Conservation (phyloP, 2,797 vertebrate species). For the Notolepis coatsorum region DNA sequence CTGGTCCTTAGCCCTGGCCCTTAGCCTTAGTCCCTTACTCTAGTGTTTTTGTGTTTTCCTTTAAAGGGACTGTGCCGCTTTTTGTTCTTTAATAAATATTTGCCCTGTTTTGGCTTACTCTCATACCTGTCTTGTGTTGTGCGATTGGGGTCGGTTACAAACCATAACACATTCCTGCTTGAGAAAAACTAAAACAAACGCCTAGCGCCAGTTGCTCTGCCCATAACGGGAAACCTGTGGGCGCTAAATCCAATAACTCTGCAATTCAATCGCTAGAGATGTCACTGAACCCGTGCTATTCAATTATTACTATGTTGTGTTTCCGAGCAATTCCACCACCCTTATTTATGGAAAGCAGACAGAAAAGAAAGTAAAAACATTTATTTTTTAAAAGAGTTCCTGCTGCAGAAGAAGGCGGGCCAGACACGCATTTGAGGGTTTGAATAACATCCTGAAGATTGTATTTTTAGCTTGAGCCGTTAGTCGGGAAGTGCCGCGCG, state of each 20-base stretch:
- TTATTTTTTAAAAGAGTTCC: slow-evolving; percentile 54
- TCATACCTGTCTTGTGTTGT: no score
- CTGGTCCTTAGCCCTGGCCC: no score
- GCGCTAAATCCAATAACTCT: no score
- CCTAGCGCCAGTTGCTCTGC: neutral
- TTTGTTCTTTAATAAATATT: no score
- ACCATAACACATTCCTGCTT: neutral
- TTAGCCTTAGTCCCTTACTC: no score
- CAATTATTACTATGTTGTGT: slow-evolving; percentile 63
- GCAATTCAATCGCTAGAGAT: slow-evolving; percentile 52
- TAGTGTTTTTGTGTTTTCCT: no score
- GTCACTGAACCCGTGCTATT: slow-evolving; percentile 43
- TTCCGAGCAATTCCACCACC: slow-evolving; percentile 61
- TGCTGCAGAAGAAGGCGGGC: slow-evolving; percentile 53
- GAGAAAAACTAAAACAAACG: neutral
- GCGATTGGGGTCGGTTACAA: no score
- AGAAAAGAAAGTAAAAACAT: no score
- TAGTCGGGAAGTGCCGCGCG: slow-evolving; percentile 48
- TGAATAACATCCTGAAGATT: slow-evolving; percentile 75
- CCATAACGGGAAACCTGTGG: slow-evolving; percentile 41
- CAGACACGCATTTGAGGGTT: slow-evolving; percentile 63
- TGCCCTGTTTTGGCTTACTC: no score
- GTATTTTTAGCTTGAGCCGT: slow-evolving; percentile 71
- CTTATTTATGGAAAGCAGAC: slow-evolving; percentile 66
- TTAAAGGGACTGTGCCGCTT: no score